phyloP scores from a whole-genome alignment of 2,113 vertebrate genomes.

The Ailurus styani region DNA sequence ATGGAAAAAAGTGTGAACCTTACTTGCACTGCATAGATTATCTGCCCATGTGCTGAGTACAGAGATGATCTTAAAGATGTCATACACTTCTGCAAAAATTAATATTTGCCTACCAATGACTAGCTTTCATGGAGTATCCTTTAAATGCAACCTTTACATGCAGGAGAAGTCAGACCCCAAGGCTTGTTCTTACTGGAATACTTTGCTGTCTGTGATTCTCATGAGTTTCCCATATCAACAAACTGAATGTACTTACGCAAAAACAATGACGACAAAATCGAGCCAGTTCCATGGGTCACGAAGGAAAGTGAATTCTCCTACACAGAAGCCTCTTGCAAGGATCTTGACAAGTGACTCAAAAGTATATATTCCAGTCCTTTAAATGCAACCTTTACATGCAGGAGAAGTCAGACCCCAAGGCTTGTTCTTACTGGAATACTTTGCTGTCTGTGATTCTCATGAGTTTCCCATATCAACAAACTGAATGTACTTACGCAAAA shows the following conservation, averaged over 20 bases:
- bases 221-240: not conserved
- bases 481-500: slow-evolving; percentile 92
- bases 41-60: not conserved
- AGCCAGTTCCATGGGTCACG: slow-evolving; percentile 99
- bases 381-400: not conserved
- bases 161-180: not conserved
- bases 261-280: slow-evolving; percentile 94
- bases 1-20: not conserved
- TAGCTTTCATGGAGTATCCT: not conserved
- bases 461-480: not conserved
- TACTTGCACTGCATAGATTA: not conserved
- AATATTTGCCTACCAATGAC: not conserved
- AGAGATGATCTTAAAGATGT: not conserved
- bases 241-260: slow-evolving; percentile 91
- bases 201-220: not conserved
- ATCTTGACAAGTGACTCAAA: slow-evolving; percentile 96
- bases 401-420: not conserved
- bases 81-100: not conserved
- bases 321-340: slow-evolving; percentile 94
- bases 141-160: not conserved
- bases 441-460: not conserved
- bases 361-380: slow-evolving; percentile 86
- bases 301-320: slow-evolving; percentile 96
- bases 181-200: not conserved
- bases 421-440: not conserved